A percentile compares a stretch with the other conserved stretches of the same genome.
phyloP scores from a whole-genome alignment of 2,888 invertebrate species.

The Protophormia terraenovae region DNA sequence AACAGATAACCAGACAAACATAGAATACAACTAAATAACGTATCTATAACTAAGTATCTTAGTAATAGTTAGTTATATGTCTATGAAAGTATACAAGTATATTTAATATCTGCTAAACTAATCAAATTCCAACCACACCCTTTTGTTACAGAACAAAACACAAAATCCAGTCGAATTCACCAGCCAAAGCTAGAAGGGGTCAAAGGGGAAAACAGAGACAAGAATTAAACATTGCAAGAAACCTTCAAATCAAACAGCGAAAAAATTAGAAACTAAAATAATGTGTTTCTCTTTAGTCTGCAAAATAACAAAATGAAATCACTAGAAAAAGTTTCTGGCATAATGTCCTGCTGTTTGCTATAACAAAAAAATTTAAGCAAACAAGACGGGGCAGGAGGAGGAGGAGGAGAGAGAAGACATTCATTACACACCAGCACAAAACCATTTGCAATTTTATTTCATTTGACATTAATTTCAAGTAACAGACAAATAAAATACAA shows the following conservation, averaged over 20 bases:
- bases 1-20: no score
- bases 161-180: background rate
- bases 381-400: background rate
- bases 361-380: constrained; percentile 27
- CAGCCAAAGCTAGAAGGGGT: background rate
- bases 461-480: constrained; percentile 32
- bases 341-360: constrained; percentile 50
- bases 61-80: no score
- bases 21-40: no score
- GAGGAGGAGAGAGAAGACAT: background rate
- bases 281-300: constrained; percentile 9
- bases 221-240: background rate
- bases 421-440: background rate
- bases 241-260: constrained; percentile 26
- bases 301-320: constrained; percentile 22
- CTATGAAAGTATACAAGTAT: background rate
- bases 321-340: constrained; percentile 21
- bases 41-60: background rate
- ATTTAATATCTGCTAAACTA: constrained; percentile 29
- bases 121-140: constrained; percentile 48
- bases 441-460: constrained; percentile 13
- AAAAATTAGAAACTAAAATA: constrained; percentile 33
- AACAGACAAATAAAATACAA: background rate
- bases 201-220: background rate
- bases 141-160: constrained; percentile 42